Evolutionary conservation across 2,113 vertebrate genomes (phyloP).

Genomic region (Clupea harengus): DNA sequence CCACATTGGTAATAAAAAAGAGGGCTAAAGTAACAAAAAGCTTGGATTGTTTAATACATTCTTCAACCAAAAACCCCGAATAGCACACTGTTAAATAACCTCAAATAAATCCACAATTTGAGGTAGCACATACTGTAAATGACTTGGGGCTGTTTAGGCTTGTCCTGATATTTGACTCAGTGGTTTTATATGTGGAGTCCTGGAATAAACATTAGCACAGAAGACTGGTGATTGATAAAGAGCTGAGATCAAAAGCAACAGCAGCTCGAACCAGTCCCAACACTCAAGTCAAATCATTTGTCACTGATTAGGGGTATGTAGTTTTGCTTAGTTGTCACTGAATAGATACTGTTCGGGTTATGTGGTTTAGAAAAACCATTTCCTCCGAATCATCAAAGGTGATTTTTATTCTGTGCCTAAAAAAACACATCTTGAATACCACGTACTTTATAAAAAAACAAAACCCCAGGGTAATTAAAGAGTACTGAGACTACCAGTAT

Average conservation of each 20-base stretch:
- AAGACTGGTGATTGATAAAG: neutral
- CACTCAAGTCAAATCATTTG: neutral
- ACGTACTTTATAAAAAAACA: neutral
- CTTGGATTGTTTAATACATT: conserved; percentile 60
- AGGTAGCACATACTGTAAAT: neutral
- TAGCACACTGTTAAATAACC: conserved; percentile 49
- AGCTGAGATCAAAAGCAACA: neutral
- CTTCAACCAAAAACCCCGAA: conserved; percentile 58
- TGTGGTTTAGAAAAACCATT: neutral
- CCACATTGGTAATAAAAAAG: conserved; percentile 70
- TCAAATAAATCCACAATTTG: conserved; percentile 28
- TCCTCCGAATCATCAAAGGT: neutral
- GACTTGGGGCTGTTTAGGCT: neutral
- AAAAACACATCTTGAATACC: neutral
- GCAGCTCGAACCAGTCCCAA: neutral
- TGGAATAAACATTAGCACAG: neutral
- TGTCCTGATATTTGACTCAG: neutral
- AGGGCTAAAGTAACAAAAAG: conserved; percentile 63
- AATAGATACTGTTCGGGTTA: neutral
- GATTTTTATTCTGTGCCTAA: neutral
- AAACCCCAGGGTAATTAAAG: neutral
- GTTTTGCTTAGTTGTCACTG: neutral
- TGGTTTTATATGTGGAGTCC: neutral
- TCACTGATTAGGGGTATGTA: neutral
- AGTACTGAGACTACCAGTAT: neutral